Evolutionary conservation across 2,113 vertebrate genomes (phyloP), one percentile per base, ranked within the genome.

Genomic region (Nannospalax galili): DNA sequence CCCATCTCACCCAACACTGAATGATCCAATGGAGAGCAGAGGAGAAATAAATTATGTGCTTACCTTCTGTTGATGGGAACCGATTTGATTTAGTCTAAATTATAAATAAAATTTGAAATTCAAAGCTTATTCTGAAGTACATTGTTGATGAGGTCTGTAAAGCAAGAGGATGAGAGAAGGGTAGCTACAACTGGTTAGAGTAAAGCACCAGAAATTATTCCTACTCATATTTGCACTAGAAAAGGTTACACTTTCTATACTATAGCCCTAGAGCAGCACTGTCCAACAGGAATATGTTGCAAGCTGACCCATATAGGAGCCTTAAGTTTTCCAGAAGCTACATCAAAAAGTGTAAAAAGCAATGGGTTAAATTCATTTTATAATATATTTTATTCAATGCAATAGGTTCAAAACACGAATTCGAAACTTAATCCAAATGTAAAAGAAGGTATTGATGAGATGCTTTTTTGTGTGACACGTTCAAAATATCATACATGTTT

Each of bases 51-150:
- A 86, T 62, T n/a, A 73, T 30, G 0, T 11, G 19, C 42, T 79
- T 93, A 56, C 17, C 30, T 9, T 85, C 35, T 93, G 26, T 15
- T 91, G 67, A 67, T 2, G 77, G 15, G 2, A 95, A 52, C 32
- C 77, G 14, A n/a, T 88, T 17, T 73, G 22, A 90, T 48, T 26
- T 84, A 14, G 80, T 20, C 20, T 77, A 64, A 81, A 93, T 11
- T 85, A 74, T 79, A 96, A 64, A 88, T 72, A 72, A 90, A 90
- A 73, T 48, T 93, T 1, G 35, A 74, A 78, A 86, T 88, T 72
- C n/a, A 86, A 52, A 91, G 11, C 7, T 89, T 89, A 58, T 81
- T 56, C 45, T 85, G 62, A 74, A 8, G 35, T 82, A 74, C 19
- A 60, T 22, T 73, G 14, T 70, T 69, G 48, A 64, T 40, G 78